Evolutionary conservation across 2,888 invertebrate genomes (phyloP).

Genomic region (Troides oblongomaculatus): DNA sequence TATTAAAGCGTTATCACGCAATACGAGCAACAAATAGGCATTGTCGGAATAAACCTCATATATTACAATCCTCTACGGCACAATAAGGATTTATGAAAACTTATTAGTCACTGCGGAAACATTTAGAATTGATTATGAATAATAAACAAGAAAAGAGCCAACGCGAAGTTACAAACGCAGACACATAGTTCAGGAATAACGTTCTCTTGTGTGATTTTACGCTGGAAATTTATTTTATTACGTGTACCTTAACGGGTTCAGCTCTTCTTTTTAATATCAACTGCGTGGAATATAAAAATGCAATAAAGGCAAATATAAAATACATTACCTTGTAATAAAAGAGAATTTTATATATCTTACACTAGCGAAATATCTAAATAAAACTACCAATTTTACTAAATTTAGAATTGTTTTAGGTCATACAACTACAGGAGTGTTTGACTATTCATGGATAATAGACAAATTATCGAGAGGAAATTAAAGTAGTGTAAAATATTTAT

Average conservation of each 20-base stretch:
- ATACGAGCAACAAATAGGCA: slow-evolving; percentile 42
- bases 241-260: slow-evolving; percentile 29
- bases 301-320: slow-evolving; percentile 28
- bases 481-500: too few relatives aligned
- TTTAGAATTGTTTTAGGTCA: background rate
- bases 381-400: background rate
- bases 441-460: background rate
- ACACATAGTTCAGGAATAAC: slow-evolving; percentile 45
- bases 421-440: background rate
- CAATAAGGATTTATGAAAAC: slow-evolving; percentile 71
- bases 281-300: slow-evolving; percentile 27
- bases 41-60: slow-evolving; percentile 63
- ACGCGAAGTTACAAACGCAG: slow-evolving; percentile 49
- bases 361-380: background rate
- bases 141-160: slow-evolving; percentile 70
- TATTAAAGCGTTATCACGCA: slow-evolving; percentile 29
- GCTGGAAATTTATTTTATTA: slow-evolving; percentile 40
- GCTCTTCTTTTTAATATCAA: slow-evolving; percentile 31
- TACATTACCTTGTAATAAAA: slow-evolving; percentile 26
- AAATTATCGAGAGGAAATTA: too few relatives aligned
- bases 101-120: slow-evolving; percentile 73
- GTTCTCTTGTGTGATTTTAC: slow-evolving; percentile 33
- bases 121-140: slow-evolving; percentile 72
- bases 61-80: slow-evolving; percentile 71
- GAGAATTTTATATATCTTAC: slow-evolving; percentile 11